phyloP scores from a whole-genome alignment of 1,140 invertebrate species.

The Conopomorpha cramerella region DNA sequence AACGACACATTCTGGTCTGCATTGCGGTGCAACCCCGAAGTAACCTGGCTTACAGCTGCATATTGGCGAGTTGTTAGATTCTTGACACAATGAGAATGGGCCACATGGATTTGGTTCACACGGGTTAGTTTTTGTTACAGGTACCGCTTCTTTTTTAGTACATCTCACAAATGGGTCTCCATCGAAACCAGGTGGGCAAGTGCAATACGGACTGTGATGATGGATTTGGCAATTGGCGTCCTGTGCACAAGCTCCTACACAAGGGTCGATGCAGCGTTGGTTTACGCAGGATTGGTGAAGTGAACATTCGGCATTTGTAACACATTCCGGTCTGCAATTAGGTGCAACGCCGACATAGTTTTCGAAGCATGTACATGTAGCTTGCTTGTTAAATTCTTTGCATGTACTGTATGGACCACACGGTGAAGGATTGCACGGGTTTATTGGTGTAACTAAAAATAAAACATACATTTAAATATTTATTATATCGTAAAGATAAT shows the following conservation, averaged over 20 bases:
- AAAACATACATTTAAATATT: constrained; percentile 7
- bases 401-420: constrained; percentile 74
- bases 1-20: constrained; percentile 70
- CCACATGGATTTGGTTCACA: constrained; percentile 70
- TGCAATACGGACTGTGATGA: constrained; percentile 70
- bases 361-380: constrained; percentile 69
- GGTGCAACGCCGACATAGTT: constrained; percentile 73
- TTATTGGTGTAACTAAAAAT: too few relatives aligned
- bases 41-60: constrained; percentile 68
- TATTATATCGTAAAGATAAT: too few relatives aligned
- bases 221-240: constrained; percentile 74
- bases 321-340: constrained; percentile 74
- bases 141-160: constrained; percentile 40
- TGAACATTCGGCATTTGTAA: constrained; percentile 71
- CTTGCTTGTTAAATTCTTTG: constrained; percentile 63
- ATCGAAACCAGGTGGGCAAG: constrained; percentile 62
- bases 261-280: constrained; percentile 71
- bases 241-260: constrained; percentile 71
- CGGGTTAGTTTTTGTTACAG: constrained; percentile 42
- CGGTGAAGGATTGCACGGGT: constrained; percentile 64
- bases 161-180: constrained; percentile 69
- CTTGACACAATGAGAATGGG: constrained; percentile 64
- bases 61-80: constrained; percentile 58
- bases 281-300: constrained; percentile 66
- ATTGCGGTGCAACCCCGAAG: constrained; percentile 66